Evolutionary conservation across 2,113 vertebrate species (phyloP).

Genomic region (Pelobates fuscus): DNA sequence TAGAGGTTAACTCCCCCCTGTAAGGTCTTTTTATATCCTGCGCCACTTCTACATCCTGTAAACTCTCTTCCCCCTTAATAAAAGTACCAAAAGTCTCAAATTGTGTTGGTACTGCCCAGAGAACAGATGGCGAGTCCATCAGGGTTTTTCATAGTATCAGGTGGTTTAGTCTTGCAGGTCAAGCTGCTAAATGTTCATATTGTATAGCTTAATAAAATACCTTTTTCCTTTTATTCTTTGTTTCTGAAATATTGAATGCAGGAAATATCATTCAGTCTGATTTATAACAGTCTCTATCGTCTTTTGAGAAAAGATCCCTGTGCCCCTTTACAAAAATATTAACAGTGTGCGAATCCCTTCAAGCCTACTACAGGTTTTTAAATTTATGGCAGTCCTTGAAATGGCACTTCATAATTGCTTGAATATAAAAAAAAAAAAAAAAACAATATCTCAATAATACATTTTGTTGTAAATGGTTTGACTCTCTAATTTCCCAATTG

Average conservation of each 20-base stretch:
- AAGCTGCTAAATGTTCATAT: neutral
- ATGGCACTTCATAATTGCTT: too few relatives aligned
- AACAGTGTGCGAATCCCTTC: too few relatives aligned
- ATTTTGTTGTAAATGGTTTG: too few relatives aligned
- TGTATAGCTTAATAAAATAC: neutral
- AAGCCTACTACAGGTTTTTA: too few relatives aligned
- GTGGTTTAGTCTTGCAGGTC: conserved; percentile 14
- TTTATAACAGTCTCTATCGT: neutral
- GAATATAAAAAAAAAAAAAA: too few relatives aligned
- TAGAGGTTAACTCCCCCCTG: conserved; percentile 35
- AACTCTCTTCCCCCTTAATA: conserved; percentile 36
- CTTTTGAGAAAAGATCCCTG: neutral
- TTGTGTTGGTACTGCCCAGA: conserved; percentile 28
- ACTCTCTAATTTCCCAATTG: too few relatives aligned
- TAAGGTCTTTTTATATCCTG: conserved; percentile 38
- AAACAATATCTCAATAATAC: too few relatives aligned
- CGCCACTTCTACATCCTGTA: conserved; percentile 45
- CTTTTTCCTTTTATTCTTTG: neutral
- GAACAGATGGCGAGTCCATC: conserved; percentile 29
- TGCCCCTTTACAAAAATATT: neutral
- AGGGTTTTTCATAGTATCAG: conserved; percentile 11
- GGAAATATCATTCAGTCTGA: neutral
- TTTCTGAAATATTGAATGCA: neutral
- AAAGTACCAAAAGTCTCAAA: conserved; percentile 28
- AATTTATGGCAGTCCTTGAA: too few relatives aligned